phyloP scores from a whole-genome alignment of 1,140 invertebrate genomes.

The Araneus ventricosus region DNA sequence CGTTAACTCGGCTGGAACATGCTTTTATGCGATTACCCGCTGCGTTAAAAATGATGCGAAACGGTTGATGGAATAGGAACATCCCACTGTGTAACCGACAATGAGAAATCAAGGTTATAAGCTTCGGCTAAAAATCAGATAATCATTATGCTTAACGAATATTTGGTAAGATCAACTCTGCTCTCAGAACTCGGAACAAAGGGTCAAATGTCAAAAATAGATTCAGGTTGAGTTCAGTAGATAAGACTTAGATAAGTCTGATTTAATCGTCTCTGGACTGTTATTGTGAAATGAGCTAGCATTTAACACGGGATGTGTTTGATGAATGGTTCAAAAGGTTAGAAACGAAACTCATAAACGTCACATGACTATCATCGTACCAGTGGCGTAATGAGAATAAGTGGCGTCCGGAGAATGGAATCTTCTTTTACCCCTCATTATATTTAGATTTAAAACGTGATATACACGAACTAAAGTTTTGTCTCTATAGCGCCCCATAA shows the following conservation, averaged over 20 bases:
- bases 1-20: background rate
- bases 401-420: too few relatives aligned
- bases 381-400: too few relatives aligned
- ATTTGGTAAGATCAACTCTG: background rate
- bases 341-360: too few relatives aligned
- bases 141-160: background rate
- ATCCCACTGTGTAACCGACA: background rate
- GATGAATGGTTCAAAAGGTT: too few relatives aligned
- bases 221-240: background rate
- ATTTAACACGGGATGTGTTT: too few relatives aligned
- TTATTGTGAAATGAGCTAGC: too few relatives aligned
- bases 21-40: background rate
- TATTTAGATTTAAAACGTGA: too few relatives aligned
- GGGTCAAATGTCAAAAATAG: background rate
- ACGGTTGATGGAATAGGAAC: slow-evolving; percentile 12
- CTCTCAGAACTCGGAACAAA: background rate
- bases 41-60: slow-evolving; percentile 12
- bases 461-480: too few relatives aligned
- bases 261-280: background rate
- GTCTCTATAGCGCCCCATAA: too few relatives aligned
- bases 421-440: too few relatives aligned
- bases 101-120: slow-evolving; percentile 5
- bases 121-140: background rate
- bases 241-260: background rate
- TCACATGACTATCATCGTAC: too few relatives aligned